Evolutionary conservation across 2,113 vertebrate species (phyloP), one percentile per base, ranked within the genome.

Genomic region (Psittacula cyanocephala): DNA sequence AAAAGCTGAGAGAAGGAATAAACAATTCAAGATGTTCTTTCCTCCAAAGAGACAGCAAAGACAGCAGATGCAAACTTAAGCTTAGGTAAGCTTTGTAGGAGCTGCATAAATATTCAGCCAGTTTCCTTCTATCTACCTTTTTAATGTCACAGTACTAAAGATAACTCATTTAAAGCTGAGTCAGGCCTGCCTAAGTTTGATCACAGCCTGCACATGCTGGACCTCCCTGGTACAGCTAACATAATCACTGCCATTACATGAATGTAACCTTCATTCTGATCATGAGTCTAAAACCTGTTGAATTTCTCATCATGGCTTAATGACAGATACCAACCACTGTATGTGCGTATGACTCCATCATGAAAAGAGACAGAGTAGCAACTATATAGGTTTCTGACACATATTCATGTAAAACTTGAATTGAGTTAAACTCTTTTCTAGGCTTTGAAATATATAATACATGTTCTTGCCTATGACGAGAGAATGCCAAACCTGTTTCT

Each of bases 1-100:
- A 95, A 97, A 95, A 97, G 94, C 94, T 97, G 96, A 96, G 93
- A 88, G 91, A 94, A 93, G 92, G 91, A 89, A 95, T 94, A 95
- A 95, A 94, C 91, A 92, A 87, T 92, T 95, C 93, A 96, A 95
- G 84, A 96, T 95, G 94, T 92, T 97, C 70, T 67, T 85, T 92
- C 70, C 49, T 89, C 84, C 57, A 69, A 92, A 96, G 53, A 92
- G 89, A 92, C 81, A 79, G 81, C 77, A 89, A 95, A 94, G 87
- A 82, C 84, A 95, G 70, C 95, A 97, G 96, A 96, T 96, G 95
- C 84, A 82, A 92, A 89, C 93, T 94, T 91, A 52, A 96, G 94
- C 96, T 97, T 97, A 96, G 95, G 95, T 96, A 95, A 96, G 94
- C 94, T 96, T 92, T 89, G 91, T 79, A 81, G 62, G 59, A 94